These are phyloP conservation scores for Typhlichthys subterraneus DNA, from an alignment of 2,797 vertebrate genomes.

Conservation along the genomic window DNA sequence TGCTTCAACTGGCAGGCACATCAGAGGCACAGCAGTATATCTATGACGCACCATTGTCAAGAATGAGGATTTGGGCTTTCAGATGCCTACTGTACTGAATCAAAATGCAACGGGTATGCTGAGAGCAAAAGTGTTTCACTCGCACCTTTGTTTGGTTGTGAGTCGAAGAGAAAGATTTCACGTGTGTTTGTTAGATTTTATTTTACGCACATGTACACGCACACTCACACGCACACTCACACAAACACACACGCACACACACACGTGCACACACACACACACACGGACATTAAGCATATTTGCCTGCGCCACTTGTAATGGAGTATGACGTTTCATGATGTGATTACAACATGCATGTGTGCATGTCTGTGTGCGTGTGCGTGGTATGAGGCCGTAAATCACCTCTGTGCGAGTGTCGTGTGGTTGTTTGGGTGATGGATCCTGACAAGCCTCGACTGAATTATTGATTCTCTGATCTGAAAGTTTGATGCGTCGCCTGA, in stretches of 20 bases:
- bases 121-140: constrained; percentile 20
- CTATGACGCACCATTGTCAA: constrained; percentile 15
- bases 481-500: constrained; percentile 78
- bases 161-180: not conserved
- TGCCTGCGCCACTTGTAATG: not conserved
- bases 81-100: constrained; percentile 20
- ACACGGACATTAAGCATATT: no score
- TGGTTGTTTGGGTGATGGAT: constrained; percentile 56
- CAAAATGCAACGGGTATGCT: constrained; percentile 37
- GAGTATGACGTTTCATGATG: not conserved
- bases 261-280: no score
- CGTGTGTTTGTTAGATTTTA: no score
- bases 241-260: no score
- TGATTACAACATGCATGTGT: constrained; percentile 12
- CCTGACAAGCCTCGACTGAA: constrained; percentile 75
- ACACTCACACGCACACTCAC: no score
- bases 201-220: no score
- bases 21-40: constrained; percentile 56
- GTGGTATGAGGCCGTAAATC: constrained; percentile 52
- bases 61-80: constrained; percentile 24
- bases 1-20: constrained; percentile 46
- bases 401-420: constrained; percentile 54
- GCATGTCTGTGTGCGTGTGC: constrained; percentile 53
- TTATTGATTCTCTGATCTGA: constrained; percentile 80
- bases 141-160: not conserved